Percentiles rank a stretch among this genome's conserved stretches.
Conservation (phyloP, 2,888 invertebrate species). For the Drosophila falleni region DNA sequence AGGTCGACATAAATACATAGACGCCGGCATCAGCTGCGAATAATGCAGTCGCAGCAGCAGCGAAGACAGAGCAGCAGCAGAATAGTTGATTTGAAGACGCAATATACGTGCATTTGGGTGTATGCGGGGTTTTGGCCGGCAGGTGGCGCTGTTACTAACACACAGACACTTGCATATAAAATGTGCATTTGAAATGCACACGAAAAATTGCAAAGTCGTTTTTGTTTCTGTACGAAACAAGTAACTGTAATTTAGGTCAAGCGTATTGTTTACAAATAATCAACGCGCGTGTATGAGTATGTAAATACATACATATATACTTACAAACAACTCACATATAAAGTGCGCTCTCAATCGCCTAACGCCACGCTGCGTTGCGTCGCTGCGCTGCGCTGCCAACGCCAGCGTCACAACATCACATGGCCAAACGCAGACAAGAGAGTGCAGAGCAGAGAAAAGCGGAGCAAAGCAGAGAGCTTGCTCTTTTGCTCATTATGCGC, state of each 20-base stretch:
- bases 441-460: neutral
- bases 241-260: slow-evolving; percentile 84
- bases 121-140: slow-evolving; percentile 32
- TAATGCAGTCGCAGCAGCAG: slow-evolving; percentile 18
- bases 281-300: slow-evolving; percentile 58
- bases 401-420: slow-evolving; percentile 30
- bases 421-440: slow-evolving; percentile 18
- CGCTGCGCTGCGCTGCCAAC: slow-evolving; percentile 12
- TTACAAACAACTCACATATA: slow-evolving; percentile 13
- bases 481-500: slow-evolving; percentile 59
- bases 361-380: slow-evolving; percentile 9
- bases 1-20: slow-evolving; percentile 32
- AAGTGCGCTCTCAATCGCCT: slow-evolving; percentile 46
- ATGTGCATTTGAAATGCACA: slow-evolving; percentile 69
- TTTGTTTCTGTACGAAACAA: slow-evolving; percentile 72
- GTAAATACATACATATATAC: slow-evolving; percentile 31
- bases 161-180: slow-evolving; percentile 36
- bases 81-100: slow-evolving; percentile 53
- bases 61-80: slow-evolving; percentile 8
- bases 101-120: slow-evolving; percentile 40
- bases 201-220: slow-evolving; percentile 54
- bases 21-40: slow-evolving; percentile 30
- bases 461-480: slow-evolving; percentile 4
- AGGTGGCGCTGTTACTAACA: slow-evolving; percentile 52
- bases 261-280: slow-evolving; percentile 85